phyloP scores from a whole-genome alignment of 2,888 invertebrate species.

The Cetonia aurata region DNA sequence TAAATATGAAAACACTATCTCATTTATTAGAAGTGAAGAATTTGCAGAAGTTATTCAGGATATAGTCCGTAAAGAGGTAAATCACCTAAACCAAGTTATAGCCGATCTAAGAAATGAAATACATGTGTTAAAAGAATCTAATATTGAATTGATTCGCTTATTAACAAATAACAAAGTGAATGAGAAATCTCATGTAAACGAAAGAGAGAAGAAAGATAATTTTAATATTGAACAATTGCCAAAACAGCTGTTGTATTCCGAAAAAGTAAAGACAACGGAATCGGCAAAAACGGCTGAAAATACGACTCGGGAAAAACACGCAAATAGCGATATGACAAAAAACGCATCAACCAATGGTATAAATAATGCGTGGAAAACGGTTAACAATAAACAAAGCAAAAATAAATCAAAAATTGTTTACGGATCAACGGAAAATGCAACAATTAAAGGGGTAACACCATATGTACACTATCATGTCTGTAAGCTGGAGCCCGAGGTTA shows the following conservation, averaged over 20 bases:
- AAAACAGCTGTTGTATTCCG: background rate
- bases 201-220: background rate
- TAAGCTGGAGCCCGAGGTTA: background rate
- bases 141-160: background rate
- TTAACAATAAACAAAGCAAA: too few relatives aligned
- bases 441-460: background rate
- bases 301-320: too few relatives aligned
- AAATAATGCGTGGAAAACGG: too few relatives aligned
- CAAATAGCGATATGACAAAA: too few relatives aligned
- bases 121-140: background rate
- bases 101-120: background rate
- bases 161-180: background rate
- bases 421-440: too few relatives aligned
- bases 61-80: background rate
- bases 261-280: too few relatives aligned
- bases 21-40: background rate
- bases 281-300: too few relatives aligned
- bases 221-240: background rate
- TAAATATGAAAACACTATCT: background rate
- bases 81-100: background rate
- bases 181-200: background rate
- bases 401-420: too few relatives aligned
- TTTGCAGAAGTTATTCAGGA: background rate
- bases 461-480: slow-evolving; percentile 3
- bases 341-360: too few relatives aligned